Base-by-base conservation (phyloP, 2,797 vertebrate species). In the Silurus aristotelis region DNA sequence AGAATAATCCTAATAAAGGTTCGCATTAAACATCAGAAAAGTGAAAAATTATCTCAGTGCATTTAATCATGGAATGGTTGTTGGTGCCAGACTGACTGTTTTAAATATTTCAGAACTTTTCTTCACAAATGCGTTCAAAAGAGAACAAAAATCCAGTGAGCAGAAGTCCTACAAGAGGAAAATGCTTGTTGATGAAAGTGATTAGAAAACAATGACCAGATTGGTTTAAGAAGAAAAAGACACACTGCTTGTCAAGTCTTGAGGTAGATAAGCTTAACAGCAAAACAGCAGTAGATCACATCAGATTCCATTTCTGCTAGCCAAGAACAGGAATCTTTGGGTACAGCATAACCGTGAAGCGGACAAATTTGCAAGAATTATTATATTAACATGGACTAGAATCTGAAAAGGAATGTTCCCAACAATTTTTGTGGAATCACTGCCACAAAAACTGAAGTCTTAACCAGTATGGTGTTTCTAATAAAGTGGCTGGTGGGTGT, bases 71-170 rank as follows among this genome's bases (percentile, higher is more conserved):
- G 20, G 64, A 67, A 27, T 67, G 25, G 3, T 38, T 70, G 3
- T 70, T 70, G 7, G 68, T 70, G 66, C 27, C 31, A 68, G 14
- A 67, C 25, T 38, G 15, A 7, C 27, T 68, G 31, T 5, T 52
- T 10, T 20, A 46, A 71, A 15, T 71, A 48, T n/a, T 72, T 72
- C 20, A 48, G 70, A 72, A 72, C 48, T 72, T 72, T 48, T 72
- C 20, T n/a, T 48, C 3, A 71, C 68, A 72, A 20, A 71, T 46
- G 12, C 9, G 1, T 48, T n/a, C n/a, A n/a, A n/a, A n/a, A n/a
- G n/a, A n/a, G n/a, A n/a, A n/a, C n/a, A n/a, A n/a, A n/a, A n/a
- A n/a, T n/a, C n/a, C n/a, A n/a, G n/a, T 46, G 20, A 31, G 25
- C 7, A 9, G 70, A 0, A 48, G 43, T 72, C 46, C 43, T 46